Evolutionary conservation across 2,797 vertebrate genomes (phyloP).

Genomic region (Melanotaenia parkinsoni): DNA sequence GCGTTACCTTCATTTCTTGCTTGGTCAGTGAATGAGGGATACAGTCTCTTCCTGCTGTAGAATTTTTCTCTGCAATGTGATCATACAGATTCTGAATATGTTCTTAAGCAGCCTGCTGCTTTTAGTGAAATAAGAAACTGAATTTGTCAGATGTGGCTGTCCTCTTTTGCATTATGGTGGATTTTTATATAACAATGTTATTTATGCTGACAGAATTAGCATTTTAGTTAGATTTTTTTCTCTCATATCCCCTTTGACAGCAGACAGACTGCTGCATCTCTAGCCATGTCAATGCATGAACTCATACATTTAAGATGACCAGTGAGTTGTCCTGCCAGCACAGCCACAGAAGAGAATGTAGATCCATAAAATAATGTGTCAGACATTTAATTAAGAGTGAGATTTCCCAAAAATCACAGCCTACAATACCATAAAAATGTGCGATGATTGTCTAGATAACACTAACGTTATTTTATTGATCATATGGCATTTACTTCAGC

Average conservation of each 20-base stretch:
- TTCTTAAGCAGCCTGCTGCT: slow-evolving; percentile 14
- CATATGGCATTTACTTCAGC: background rate
- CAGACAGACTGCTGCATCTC: background rate
- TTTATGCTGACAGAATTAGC: background rate
- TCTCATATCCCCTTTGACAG: background rate
- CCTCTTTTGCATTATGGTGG: slow-evolving; percentile 3
- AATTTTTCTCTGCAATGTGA: slow-evolving; percentile 20
- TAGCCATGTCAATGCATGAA: slow-evolving; percentile 7
- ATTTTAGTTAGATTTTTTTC: background rate
- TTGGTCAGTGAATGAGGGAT: slow-evolving; percentile 48
- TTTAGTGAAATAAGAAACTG: slow-evolving; percentile 11
- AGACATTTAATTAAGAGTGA: too few relatives aligned
- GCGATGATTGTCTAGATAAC: background rate
- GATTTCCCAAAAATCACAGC: too few relatives aligned
- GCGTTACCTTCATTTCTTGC: slow-evolving; percentile 55
- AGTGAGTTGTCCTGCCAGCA: background rate
- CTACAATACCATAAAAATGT: too few relatives aligned
- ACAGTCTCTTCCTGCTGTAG: slow-evolving; percentile 18
- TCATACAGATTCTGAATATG: slow-evolving; percentile 24
- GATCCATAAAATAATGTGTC: too few relatives aligned
- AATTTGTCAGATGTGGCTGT: slow-evolving; percentile 12
- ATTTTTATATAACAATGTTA: slow-evolving; percentile 14
- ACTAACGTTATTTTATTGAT: background rate
- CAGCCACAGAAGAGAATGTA: background rate
- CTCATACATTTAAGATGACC: slow-evolving; percentile 10